Base-by-base conservation (phyloP, 2,113 vertebrate species). In the Haemorhous mexicanus region DNA sequence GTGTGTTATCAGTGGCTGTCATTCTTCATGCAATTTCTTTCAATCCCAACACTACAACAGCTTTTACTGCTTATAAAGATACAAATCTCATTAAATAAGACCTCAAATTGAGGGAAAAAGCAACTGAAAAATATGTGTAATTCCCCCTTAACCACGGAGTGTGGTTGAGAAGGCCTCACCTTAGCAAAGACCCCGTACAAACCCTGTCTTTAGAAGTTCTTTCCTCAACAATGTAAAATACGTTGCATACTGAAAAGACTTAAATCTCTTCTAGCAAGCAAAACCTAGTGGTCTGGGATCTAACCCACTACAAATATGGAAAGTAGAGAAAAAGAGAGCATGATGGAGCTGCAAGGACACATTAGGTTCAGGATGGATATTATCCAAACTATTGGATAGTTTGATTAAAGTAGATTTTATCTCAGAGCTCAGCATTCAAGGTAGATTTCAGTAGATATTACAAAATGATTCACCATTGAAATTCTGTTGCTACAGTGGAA, bases 351-450 rank as follows among this genome's bases (percentile, higher is more conserved):
- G 5, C 35, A 39, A 52, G 47, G n/a, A 22, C 3, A 0, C 22
- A 2, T 77, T 50, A 9, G 3, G 8, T 58, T 76, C 16, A 3
- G 2, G 4, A n/a, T n/a, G n/a, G n/a, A n/a, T n/a, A n/a, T n/a
- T n/a, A n/a, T n/a, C n/a, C n/a, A n/a, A n/a, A n/a, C n/a, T 52
- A 7, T 7, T 74, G 46, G 21, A 11, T n/a, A 26, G 47, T 43
- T 84, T 70, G 43, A 35, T 32, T 62, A 19, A 58, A 90, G 32
- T 50, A 39, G 9, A 52, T 92, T 92, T 33, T 70, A 1, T 58
- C 22, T 91, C 3, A 0, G 22, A 21, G 16, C 43, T 67, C 35
- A 21, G 28, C 1, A 0, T 70, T 43, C 27, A 47, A 43, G 21
- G 30, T 23, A 43, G 47, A 47, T 70, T 87, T 86, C 50, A 64